Conservation (phyloP, 2,888 invertebrate genomes). For the Cantharis rustica region DNA sequence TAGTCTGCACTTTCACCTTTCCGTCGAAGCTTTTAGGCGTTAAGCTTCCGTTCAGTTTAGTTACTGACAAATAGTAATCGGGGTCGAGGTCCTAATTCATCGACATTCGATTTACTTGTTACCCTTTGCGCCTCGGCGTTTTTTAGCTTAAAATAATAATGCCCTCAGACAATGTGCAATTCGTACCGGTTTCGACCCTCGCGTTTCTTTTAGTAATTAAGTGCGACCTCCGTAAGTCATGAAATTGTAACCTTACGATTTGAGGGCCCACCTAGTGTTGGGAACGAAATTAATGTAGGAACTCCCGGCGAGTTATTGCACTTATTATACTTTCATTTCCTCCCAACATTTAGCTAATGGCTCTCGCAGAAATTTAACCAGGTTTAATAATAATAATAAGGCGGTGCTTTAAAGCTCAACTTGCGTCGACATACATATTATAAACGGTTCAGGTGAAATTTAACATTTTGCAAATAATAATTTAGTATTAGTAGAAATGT, state of each 20-base stretch:
- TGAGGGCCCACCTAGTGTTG: slow-evolving; percentile 25
- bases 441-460: neutral
- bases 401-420: neutral
- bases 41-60: slow-evolving; percentile 45
- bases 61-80: slow-evolving; percentile 47
- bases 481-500: slow-evolving; percentile 2
- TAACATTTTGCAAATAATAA: slow-evolving; percentile 4
- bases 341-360: slow-evolving; percentile 24
- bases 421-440: neutral
- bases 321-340: slow-evolving; percentile 30
- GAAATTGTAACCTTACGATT: neutral
- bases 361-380: slow-evolving; percentile 12
- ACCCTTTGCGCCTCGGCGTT: slow-evolving; percentile 21
- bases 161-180: neutral
- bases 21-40: slow-evolving; percentile 45
- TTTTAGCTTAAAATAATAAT: neutral
- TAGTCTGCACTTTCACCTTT: slow-evolving; percentile 45
- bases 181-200: neutral
- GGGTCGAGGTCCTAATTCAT: slow-evolving; percentile 29
- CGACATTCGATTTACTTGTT: slow-evolving; percentile 29
- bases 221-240: neutral
- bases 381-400: slow-evolving; percentile 15
- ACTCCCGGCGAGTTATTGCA: slow-evolving; percentile 37
- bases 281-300: slow-evolving; percentile 33
- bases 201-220: slow-evolving; percentile 3